These are phyloP conservation scores for Selenia dentaria DNA, from an alignment of 2,888 invertebrate species.

Conservation along the genomic window DNA sequence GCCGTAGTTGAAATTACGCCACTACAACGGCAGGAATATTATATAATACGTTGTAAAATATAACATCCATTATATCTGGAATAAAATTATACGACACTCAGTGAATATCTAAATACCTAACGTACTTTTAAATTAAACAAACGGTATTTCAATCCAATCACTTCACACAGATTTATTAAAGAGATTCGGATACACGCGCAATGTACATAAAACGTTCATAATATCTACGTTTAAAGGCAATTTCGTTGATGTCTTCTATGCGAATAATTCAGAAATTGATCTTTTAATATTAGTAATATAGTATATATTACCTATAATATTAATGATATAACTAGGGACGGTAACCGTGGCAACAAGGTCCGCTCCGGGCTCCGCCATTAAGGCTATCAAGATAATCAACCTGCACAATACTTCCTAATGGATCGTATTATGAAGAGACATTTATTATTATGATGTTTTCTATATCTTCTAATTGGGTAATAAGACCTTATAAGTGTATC, in stretches of 20 bases:
- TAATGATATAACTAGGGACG: neutral
- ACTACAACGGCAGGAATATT: too few species aligned
- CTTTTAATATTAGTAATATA: conserved; percentile 3
- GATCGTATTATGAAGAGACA: conserved; percentile 18
- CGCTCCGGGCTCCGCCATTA: conserved; percentile 7
- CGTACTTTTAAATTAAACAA: too few species aligned
- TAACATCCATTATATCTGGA: too few species aligned
- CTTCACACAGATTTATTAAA: conserved; percentile 45
- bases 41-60: too few species aligned
- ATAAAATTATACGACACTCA: too few species aligned
- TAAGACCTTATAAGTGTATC: conserved; percentile 9
- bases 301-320: neutral
- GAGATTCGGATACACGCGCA: too few species aligned
- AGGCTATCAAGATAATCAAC: conserved; percentile 15
- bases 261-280: conserved; percentile 14
- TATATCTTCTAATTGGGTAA: conserved; percentile 29
- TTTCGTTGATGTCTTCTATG: conserved; percentile 14
- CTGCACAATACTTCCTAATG: conserved; percentile 25
- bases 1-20: too few species aligned
- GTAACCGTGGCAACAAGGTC: conserved; percentile 8
- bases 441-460: conserved; percentile 21
- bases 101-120: too few species aligned
- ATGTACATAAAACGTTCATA: conserved; percentile 32
- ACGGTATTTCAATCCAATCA: conserved; percentile 49
- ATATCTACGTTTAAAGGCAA: conserved; percentile 17